Evolutionary conservation across 2,113 vertebrate genomes (phyloP).

Genomic region (Hiodon tergisus): DNA sequence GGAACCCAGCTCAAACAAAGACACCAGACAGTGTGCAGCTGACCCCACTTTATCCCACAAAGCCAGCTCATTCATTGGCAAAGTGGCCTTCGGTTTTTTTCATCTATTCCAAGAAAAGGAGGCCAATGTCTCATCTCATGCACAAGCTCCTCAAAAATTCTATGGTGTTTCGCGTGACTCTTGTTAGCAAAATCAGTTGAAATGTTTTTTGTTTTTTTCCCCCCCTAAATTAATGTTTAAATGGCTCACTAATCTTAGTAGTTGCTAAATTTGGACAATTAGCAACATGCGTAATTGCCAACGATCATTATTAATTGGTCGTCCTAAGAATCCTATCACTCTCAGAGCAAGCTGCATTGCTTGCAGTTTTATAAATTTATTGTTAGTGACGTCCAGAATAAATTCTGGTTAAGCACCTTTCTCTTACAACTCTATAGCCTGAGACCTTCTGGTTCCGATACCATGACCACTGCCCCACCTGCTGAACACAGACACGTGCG

Average conservation of each 20-base stretch:
- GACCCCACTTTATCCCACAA: too few species aligned
- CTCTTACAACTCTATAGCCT: too few species aligned
- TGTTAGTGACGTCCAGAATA: too few species aligned
- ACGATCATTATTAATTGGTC: conserved; percentile 28
- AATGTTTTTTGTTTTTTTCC: neutral
- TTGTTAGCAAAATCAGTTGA: neutral
- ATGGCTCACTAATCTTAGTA: neutral
- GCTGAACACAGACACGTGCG: neutral
- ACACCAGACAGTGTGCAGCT: neutral
- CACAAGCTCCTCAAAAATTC: neutral
- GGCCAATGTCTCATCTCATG: neutral
- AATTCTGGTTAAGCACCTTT: too few species aligned
- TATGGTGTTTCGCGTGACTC: neutral
- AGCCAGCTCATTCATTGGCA: neutral
- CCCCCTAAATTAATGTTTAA: neutral
- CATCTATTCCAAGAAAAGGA: too few species aligned
- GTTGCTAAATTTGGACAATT: conserved; percentile 29
- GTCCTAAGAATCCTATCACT: too few species aligned
- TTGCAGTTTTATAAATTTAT: too few species aligned
- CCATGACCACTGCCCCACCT: neutral
- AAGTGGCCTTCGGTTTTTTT: too few species aligned
- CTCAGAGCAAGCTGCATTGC: too few species aligned
- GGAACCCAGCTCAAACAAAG: neutral
- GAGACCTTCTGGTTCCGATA: too few species aligned
- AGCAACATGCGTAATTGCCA: conserved; percentile 26